Conservation (phyloP, 2,797 vertebrate genomes). For the Moxostoma hubbsi region DNA sequence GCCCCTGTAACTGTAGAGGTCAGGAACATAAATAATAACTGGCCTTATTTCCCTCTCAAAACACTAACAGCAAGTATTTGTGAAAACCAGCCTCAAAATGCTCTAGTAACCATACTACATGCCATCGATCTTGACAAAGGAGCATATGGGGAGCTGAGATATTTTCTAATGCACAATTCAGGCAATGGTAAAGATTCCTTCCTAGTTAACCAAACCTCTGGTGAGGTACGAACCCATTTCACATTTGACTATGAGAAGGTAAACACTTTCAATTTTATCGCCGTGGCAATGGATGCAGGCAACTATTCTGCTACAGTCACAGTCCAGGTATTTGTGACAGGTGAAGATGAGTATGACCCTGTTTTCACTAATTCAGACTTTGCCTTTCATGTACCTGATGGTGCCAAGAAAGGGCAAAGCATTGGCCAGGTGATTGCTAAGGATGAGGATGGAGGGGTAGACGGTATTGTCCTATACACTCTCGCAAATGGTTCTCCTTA, state of each 20-base stretch:
- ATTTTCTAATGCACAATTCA: constrained; percentile 74
- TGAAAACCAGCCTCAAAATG: constrained; percentile 83
- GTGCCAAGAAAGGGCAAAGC: constrained; percentile 79
- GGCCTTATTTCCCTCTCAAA: constrained; percentile 80
- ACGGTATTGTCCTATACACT: constrained; percentile 82
- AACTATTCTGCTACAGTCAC: constrained; percentile 84
- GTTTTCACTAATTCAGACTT: constrained; percentile 80
- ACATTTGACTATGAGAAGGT: constrained; percentile 84
- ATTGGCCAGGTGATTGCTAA: constrained; percentile 83
- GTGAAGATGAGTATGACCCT: constrained; percentile 86
- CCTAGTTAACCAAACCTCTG: constrained; percentile 77
- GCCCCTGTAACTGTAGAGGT: constrained; percentile 81
- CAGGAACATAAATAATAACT: constrained; percentile 83
- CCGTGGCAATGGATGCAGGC: constrained; percentile 78
- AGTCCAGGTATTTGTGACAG: constrained; percentile 81
- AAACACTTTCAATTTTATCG: constrained; percentile 79
- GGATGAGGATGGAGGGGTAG: constrained; percentile 83
- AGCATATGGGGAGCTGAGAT: constrained; percentile 77
- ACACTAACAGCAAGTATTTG: constrained; percentile 79
- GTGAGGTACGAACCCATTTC: constrained; percentile 78
- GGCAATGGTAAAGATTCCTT: constrained; percentile 71
- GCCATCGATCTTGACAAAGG: constrained; percentile 79
- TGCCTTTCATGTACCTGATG: constrained; percentile 81
- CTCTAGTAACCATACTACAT: constrained; percentile 78
- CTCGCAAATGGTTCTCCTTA: constrained; percentile 80